Conservation (phyloP, 2,888 invertebrate species). For the Volucella zonaria region DNA sequence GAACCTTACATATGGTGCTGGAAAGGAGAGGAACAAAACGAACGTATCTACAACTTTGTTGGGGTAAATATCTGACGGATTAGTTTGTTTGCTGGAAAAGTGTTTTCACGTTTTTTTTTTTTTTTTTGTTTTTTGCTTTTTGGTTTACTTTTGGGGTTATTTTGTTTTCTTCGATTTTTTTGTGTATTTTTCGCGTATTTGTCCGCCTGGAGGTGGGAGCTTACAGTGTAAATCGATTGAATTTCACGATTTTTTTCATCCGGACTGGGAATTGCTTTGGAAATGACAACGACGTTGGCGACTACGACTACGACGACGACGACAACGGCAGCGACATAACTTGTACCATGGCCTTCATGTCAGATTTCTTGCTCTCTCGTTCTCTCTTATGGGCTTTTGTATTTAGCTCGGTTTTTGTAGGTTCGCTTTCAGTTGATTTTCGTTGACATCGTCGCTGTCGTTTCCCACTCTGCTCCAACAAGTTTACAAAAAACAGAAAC, state of each 20-base stretch:
- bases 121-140: not conserved
- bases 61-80: constrained; percentile 30
- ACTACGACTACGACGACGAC: constrained; percentile 50
- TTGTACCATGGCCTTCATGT: constrained; percentile 76
- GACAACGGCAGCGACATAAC: constrained; percentile 75
- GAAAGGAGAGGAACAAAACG: constrained; percentile 38
- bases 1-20: constrained; percentile 66
- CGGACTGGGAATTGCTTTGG: constrained; percentile 70
- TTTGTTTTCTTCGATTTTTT: constrained; percentile 8
- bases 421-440: constrained; percentile 52
- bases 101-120: too few relatives aligned
- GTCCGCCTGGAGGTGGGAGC: constrained; percentile 18
- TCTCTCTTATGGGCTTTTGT: constrained; percentile 41
- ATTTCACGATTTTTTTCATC: constrained; percentile 63
- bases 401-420: constrained; percentile 47
- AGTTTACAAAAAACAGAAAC: constrained; percentile 14
- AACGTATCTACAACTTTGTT: constrained; percentile 43
- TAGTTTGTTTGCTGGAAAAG: constrained; percentile 18
- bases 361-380: constrained; percentile 71
- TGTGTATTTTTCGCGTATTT: constrained; percentile 27
- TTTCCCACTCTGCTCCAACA: constrained; percentile 64
- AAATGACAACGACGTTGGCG: constrained; percentile 71
- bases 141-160: too few relatives aligned
- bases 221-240: constrained; percentile 61
- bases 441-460: constrained; percentile 38